Evolutionary conservation across 2,113 vertebrate species (phyloP).

Genomic region (Mustelus asterias): DNA sequence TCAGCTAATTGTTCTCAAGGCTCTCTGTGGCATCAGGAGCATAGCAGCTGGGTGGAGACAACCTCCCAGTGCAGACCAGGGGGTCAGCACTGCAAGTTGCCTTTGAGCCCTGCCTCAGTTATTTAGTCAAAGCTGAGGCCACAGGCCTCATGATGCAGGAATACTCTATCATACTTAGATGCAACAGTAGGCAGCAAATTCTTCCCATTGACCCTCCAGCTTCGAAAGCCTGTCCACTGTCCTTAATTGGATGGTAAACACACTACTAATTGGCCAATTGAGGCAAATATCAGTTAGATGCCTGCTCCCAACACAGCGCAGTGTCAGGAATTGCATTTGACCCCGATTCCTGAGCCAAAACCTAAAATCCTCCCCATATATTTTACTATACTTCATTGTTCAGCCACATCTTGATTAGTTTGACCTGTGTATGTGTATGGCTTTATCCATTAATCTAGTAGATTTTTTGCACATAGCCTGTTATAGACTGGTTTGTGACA

Average conservation of each 20-base stretch:
- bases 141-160: not conserved
- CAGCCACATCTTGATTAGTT: not conserved
- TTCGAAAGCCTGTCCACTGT: not conserved
- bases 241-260: not conserved
- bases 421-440: not conserved
- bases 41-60: not conserved
- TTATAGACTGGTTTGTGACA: not conserved
- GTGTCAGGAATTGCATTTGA: not conserved
- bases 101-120: not conserved
- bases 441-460: constrained; percentile 21
- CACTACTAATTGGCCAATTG: not conserved
- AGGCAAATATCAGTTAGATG: not conserved
- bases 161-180: not conserved
- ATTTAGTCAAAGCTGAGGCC: not conserved
- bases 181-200: not conserved
- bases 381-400: not conserved
- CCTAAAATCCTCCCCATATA: not conserved
- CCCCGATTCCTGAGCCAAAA: not conserved
- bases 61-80: not conserved
- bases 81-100: not conserved
- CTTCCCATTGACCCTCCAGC: not conserved
- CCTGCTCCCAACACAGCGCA: not conserved
- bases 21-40: not conserved
- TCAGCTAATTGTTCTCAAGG: not conserved
- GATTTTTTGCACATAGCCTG: not conserved